phyloP scores from a whole-genome alignment of 1,140 invertebrate genomes.

The Lepidotrigona ventralis region DNA sequence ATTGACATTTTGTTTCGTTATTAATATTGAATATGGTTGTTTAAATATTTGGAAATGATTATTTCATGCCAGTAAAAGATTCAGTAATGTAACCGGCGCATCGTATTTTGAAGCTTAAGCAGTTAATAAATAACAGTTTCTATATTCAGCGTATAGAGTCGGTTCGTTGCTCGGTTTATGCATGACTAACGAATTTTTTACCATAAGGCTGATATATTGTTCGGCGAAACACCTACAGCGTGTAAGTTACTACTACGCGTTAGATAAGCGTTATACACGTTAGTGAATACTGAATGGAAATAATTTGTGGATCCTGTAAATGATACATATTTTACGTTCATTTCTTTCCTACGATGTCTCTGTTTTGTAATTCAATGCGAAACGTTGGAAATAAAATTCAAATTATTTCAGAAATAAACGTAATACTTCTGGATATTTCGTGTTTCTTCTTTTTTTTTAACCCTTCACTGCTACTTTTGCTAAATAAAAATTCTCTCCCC shows the following conservation, averaged over 20 bases:
- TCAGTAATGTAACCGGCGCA: too few relatives aligned
- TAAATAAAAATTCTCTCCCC: not conserved
- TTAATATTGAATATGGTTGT: not conserved
- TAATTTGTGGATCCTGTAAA: not conserved
- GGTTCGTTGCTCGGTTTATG: not conserved
- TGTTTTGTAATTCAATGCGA: too few relatives aligned
- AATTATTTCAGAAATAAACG: not conserved
- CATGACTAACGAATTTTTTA: conserved; percentile 31
- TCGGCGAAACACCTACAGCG: not conserved
- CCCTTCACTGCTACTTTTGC: too few relatives aligned
- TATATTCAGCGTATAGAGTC: too few relatives aligned
- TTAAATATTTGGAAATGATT: not conserved
- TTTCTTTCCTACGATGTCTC: not conserved
- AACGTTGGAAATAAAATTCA: not conserved
- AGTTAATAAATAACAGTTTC: conserved; percentile 12
- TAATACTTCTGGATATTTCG: not conserved
- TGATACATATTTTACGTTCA: not conserved
- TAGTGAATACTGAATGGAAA: not conserved
- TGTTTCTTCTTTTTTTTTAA: not conserved
- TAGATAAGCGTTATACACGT: conserved; percentile 6
- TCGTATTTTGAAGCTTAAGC: not conserved
- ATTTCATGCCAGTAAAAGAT: not conserved
- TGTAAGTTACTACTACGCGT: conserved; percentile 10
- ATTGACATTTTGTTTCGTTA: not conserved
- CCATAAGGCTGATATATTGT: conserved; percentile 24